Evolutionary conservation across 2,888 invertebrate genomes (phyloP).

Genomic region (Agrochola litura): DNA sequence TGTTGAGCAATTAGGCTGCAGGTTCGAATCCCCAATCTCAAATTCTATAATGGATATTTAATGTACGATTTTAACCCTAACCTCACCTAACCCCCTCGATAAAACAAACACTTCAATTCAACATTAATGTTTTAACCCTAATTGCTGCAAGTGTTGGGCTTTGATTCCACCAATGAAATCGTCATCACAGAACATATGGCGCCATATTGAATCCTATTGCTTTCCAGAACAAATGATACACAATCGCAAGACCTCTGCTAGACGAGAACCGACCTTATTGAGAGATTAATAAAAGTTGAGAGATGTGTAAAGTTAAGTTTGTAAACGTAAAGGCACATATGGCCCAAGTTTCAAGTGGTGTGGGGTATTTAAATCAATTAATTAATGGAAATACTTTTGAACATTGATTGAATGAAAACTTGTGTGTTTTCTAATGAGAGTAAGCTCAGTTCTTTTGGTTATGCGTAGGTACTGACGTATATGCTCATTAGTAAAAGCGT

Average conservation of each 20-base stretch:
- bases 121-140: constrained; percentile 52
- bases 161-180: constrained; percentile 58
- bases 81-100: constrained; percentile 14
- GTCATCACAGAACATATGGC: constrained; percentile 56
- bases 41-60: background rate
- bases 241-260: background rate
- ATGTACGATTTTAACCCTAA: background rate
- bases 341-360: constrained; percentile 58
- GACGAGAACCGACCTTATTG: background rate
- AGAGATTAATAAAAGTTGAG: fast-evolving
- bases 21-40: background rate
- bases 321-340: constrained; percentile 12
- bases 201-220: constrained; percentile 53
- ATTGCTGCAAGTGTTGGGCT: constrained; percentile 56
- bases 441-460: background rate
- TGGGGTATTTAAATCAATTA: constrained; percentile 38
- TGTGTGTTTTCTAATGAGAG: constrained; percentile 24
- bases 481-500: background rate
- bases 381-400: constrained; percentile 46
- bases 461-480: too few relatives aligned
- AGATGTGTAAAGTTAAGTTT: constrained; percentile 17
- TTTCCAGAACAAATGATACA: constrained; percentile 40
- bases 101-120: constrained; percentile 40
- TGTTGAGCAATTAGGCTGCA: background rate
- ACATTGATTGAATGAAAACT: constrained; percentile 40